These are phyloP conservation scores for Hesperophylax magnus DNA, from an alignment of 1,140 invertebrate species.

Conservation along the genomic window DNA sequence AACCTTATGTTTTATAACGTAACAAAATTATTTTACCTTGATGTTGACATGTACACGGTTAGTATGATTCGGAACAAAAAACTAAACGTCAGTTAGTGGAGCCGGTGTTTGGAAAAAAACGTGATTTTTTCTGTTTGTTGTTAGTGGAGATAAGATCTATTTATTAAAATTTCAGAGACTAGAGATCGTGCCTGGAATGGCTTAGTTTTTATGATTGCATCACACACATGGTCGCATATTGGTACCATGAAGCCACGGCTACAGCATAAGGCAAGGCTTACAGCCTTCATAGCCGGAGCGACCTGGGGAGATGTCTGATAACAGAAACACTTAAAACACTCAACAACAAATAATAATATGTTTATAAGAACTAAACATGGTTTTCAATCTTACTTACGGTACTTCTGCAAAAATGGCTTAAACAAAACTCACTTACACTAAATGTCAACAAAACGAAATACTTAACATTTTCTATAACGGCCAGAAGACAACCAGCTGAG, in stretches of 20 bases:
- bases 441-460: too few relatives aligned
- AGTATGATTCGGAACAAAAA: slow-evolving; percentile 19
- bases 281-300: background rate
- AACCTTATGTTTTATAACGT: too few relatives aligned
- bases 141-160: slow-evolving; percentile 53
- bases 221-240: slow-evolving; percentile 36
- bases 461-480: too few relatives aligned
- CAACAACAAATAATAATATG: too few relatives aligned
- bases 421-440: too few relatives aligned
- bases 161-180: slow-evolving; percentile 52
- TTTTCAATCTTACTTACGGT: too few relatives aligned
- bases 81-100: slow-evolving; percentile 21
- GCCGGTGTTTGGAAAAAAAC: slow-evolving; percentile 22
- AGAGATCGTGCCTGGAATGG: slow-evolving; percentile 51
- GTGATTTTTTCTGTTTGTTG: slow-evolving; percentile 50
- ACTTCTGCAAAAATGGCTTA: too few relatives aligned
- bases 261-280: too few relatives aligned
- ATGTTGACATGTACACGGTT: slow-evolving; percentile 31
- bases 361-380: too few relatives aligned
- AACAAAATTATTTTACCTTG: slow-evolving; percentile 14
- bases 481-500: too few relatives aligned
- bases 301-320: background rate
- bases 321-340: too few relatives aligned
- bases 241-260: background rate
- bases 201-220: slow-evolving; percentile 47